A percentile compares a stretch with the other conserved stretches of the same genome.
Conservation (phyloP, 2,113 vertebrate genomes). For the Vireo altiloquus region DNA sequence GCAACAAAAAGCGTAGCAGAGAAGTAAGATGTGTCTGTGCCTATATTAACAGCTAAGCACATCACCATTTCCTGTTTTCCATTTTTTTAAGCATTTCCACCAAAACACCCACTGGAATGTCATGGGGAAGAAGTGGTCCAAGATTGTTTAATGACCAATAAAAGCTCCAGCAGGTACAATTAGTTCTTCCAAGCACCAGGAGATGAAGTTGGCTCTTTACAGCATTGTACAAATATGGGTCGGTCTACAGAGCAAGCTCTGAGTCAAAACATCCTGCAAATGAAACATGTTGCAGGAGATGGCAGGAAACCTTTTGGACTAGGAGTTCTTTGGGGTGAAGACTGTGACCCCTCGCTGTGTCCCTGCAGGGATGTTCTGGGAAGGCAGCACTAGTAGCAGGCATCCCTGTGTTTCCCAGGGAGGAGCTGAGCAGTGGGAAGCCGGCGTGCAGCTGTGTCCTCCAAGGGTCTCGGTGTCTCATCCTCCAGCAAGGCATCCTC, state of each 20-base stretch:
- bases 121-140: background rate
- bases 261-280: background rate
- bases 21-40: background rate
- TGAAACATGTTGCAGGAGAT: background rate
- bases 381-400: background rate
- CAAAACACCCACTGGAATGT: conserved; percentile 27
- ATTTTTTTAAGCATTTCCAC: background rate
- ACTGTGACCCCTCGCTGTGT: background rate
- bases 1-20: background rate
- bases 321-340: background rate
- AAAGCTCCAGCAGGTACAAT: conserved; percentile 25
- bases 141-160: background rate
- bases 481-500: background rate
- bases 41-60: conserved; percentile 10
- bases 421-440: background rate
- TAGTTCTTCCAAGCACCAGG: background rate
- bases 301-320: background rate
- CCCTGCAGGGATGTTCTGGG: background rate
- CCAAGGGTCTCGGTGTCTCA: background rate
- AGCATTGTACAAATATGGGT: background rate
- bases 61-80: conserved; percentile 38
- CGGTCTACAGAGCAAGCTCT: background rate
- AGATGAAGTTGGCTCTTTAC: background rate
- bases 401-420: background rate
- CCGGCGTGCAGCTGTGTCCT: background rate